Conservation (phyloP, 2,888 invertebrate genomes). For the Torymus tubicola region DNA sequence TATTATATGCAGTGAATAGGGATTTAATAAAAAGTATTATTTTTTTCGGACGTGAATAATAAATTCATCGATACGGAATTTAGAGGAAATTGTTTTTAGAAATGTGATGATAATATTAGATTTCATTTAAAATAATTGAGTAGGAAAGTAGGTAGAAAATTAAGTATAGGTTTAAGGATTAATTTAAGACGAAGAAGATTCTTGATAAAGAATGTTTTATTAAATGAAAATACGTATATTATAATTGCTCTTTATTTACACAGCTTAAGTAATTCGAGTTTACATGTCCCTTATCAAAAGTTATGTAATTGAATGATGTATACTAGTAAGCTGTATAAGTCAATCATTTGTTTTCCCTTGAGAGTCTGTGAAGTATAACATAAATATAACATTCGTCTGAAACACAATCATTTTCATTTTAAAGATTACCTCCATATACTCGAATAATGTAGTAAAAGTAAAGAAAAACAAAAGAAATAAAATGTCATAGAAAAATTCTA, state of each 20-base stretch:
- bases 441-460: conserved; percentile 36
- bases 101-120: too few species aligned
- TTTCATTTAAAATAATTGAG: too few species aligned
- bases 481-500: conserved; percentile 42
- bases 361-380: conserved; percentile 1
- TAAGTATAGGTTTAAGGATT: too few species aligned
- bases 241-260: conserved; percentile 48
- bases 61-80: too few species aligned
- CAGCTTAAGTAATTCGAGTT: conserved; percentile 23
- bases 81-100: too few species aligned
- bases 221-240: conserved; percentile 52
- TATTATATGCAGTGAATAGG: too few species aligned
- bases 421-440: conserved; percentile 4
- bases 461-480: conserved; percentile 23
- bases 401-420: neutral
- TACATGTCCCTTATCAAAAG: conserved; percentile 37
- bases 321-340: conserved; percentile 19
- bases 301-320: conserved; percentile 32
- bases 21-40: too few species aligned
- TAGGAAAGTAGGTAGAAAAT: too few species aligned
- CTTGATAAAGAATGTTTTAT: conserved; percentile 49
- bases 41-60: too few species aligned
- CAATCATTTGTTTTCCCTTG: conserved; percentile 11
- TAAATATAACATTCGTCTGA: neutral
- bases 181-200: neutral